These are phyloP conservation scores for Paracentrotus lividus DNA, from an alignment of 53 echinoderm and acorn worm genomes.

Conservation along the genomic window DNA sequence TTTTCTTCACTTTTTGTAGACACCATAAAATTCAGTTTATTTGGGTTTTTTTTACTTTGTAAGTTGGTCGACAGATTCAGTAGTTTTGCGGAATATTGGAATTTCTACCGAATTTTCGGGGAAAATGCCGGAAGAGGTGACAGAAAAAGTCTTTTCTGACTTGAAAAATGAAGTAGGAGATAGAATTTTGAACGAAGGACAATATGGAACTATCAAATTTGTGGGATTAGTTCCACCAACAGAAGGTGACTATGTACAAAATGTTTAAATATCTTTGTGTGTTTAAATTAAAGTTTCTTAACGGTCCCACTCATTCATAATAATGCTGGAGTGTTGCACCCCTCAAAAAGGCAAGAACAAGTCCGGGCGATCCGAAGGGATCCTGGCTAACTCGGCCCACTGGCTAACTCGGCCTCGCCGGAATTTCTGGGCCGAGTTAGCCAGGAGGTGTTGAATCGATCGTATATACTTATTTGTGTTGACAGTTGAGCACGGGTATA, in stretches of 20 bases:
- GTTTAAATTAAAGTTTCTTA: background rate
- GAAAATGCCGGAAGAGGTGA: background rate
- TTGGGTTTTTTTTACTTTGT: background rate
- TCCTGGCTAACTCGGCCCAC: background rate
- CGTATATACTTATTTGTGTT: background rate
- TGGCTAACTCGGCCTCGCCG: too few species aligned
- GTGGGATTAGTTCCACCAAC: conserved; percentile 91
- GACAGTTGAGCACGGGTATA: background rate
- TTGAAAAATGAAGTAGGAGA: conserved; percentile 27
- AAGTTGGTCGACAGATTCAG: background rate
- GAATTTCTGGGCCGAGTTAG: background rate
- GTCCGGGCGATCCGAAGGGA: too few species aligned
- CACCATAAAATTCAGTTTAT: background rate
- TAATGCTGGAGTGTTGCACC: background rate
- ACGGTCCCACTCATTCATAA: background rate
- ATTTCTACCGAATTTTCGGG: background rate
- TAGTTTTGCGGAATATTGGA: background rate
- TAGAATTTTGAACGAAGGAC: conserved; percentile 76
- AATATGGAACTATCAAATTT: conserved; percentile 84
- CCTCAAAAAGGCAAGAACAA: too few species aligned
- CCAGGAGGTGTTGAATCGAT: background rate
- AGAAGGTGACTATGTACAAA: conserved; percentile 72
- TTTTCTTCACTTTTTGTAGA: background rate
- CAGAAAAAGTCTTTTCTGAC: background rate
- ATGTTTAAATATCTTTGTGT: background rate